phyloP scores from a whole-genome alignment of 53 echinoderm and acorn worm genomes.

The Astropecten irregularis region DNA sequence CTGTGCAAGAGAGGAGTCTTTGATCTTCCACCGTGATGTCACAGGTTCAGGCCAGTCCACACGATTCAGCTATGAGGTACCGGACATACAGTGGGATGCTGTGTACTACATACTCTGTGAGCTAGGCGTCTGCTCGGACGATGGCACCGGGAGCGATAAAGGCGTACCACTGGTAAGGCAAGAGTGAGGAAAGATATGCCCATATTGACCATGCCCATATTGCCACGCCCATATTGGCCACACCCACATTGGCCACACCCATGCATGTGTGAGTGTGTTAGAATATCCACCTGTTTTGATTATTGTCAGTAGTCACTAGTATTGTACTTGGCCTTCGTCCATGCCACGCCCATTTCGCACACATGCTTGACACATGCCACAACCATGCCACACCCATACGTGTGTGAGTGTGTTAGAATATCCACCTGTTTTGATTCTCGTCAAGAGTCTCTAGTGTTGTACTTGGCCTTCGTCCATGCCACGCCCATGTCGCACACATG shows the following conservation, averaged over 20 bases:
- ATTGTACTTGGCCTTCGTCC: no score
- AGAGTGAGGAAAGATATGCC: not conserved
- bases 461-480: not conserved
- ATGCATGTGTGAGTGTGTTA: no score
- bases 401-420: no score
- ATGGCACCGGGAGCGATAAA: not conserved
- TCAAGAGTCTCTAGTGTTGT: no score
- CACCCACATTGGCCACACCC: not conserved
- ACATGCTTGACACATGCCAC: not conserved
- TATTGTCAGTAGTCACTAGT: no score
- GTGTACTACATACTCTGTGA: slow-evolving; percentile 45
- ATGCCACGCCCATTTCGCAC: not conserved
- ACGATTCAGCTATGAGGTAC: slow-evolving; percentile 62
- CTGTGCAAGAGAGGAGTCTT: slow-evolving; percentile 39
- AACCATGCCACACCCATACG: not conserved
- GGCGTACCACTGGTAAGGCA: slow-evolving; percentile 44
- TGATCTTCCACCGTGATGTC: slow-evolving; percentile 38
- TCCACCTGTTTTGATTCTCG: no score
- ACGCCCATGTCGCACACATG: not conserved
- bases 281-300: no score
- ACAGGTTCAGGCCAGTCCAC: not conserved
- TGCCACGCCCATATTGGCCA: no score
- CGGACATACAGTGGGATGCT: not conserved
- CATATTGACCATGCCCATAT: not conserved
- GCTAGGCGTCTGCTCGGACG: slow-evolving; percentile 51